Evolutionary conservation across 2,888 invertebrate genomes (phyloP).

Genomic region (Xestia rhomboidea): DNA sequence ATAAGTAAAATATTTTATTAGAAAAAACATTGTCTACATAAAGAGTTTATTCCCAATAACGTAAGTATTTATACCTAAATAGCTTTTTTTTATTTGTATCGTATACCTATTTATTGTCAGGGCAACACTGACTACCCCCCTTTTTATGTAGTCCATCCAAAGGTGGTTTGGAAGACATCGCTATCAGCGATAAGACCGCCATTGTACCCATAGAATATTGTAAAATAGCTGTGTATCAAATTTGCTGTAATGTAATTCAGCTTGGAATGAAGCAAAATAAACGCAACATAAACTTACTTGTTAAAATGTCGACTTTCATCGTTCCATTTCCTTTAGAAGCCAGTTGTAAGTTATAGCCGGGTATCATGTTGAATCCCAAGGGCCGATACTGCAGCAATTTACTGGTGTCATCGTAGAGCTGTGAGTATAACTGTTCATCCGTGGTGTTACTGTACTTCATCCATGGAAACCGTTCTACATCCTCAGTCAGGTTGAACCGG

Average conservation of each 20-base stretch:
- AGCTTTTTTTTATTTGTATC: background rate
- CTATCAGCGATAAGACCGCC: background rate
- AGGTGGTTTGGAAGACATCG: background rate
- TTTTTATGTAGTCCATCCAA: background rate
- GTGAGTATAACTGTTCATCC: conserved; percentile 87
- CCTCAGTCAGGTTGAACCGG: conserved; percentile 73
- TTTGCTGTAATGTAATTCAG: background rate
- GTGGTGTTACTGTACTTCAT: conserved; percentile 80
- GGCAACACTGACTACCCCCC: background rate
- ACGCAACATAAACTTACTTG: conserved; percentile 77
- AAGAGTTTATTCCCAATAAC: background rate
- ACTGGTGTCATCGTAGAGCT: conserved; percentile 87
- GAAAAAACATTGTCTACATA: background rate
- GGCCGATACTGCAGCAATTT: conserved; percentile 87
- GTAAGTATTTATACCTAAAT: background rate
- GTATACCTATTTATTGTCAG: background rate
- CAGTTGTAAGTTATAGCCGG: conserved; percentile 88
- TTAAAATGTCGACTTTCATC: conserved; percentile 86
- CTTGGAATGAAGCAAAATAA: background rate
- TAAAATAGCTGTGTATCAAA: background rate
- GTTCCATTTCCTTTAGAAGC: conserved; percentile 89
- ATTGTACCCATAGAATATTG: background rate
- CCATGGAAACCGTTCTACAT: conserved; percentile 85
- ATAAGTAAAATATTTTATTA: background rate
- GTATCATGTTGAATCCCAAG: conserved; percentile 87